Conservation (phyloP, 2,113 vertebrate species). For the Gallinago undulata region DNA sequence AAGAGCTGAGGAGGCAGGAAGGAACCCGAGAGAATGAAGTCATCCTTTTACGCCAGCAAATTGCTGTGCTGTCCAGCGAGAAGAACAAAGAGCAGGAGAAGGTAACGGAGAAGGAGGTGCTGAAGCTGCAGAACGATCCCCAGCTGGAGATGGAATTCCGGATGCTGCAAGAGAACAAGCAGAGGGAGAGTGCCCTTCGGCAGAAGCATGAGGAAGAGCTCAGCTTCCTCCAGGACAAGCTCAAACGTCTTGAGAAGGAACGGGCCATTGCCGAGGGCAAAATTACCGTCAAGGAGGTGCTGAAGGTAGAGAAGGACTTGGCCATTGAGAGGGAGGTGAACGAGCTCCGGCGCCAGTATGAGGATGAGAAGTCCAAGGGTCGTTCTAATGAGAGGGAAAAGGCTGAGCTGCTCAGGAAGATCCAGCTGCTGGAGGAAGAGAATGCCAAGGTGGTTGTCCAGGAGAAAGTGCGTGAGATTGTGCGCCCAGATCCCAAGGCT, state of each 20-base stretch:
- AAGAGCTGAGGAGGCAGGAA: conserved; percentile 86
- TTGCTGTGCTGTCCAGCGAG: conserved; percentile 81
- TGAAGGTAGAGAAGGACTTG: conserved; percentile 92
- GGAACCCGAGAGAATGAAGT: conserved; percentile 85
- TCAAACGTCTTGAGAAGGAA: conserved; percentile 90
- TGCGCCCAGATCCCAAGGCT: conserved; percentile 92
- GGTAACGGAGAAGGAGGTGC: conserved; percentile 89
- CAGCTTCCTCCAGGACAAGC: conserved; percentile 87
- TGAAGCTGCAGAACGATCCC: conserved; percentile 93
- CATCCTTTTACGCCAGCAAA: conserved; percentile 81
- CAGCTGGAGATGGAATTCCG: conserved; percentile 87
- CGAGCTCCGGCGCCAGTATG: conserved; percentile 83
- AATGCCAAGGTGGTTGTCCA: conserved; percentile 90
- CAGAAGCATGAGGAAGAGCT: conserved; percentile 90
- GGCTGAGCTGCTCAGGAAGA: conserved; percentile 86
- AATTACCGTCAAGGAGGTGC: conserved; percentile 92
- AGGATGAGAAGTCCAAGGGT: conserved; percentile 86
- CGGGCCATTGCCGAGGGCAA: conserved; percentile 92
- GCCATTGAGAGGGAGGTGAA: conserved; percentile 86
- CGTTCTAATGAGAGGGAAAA: conserved; percentile 83
- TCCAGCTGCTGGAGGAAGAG: conserved; percentile 87
- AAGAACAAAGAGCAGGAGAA: conserved; percentile 87
- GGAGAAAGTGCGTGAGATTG: conserved; percentile 94
- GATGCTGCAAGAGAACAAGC: conserved; percentile 81
- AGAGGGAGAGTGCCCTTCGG: conserved; percentile 76